Conservation (phyloP, 2,797 vertebrate species). For the Synaphobranchus kaupii region DNA sequence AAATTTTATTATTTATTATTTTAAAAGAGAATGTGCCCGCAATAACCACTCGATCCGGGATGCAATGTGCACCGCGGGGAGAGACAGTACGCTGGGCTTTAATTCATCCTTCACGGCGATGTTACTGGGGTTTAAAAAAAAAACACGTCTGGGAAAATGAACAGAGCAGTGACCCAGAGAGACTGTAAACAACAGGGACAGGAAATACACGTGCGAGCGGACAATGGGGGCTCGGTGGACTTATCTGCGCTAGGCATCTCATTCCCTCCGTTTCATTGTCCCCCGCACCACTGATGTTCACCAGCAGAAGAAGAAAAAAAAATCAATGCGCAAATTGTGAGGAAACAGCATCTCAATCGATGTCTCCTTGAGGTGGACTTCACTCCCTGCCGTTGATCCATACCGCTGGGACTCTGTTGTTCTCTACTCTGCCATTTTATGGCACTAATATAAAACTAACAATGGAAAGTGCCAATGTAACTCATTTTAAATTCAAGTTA, state of each 20-base stretch:
- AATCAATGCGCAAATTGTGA: not conserved
- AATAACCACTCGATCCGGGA: not conserved
- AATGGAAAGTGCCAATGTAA: not conserved
- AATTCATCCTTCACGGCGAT: not conserved
- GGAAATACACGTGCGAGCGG: not conserved
- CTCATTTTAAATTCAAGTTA: not conserved
- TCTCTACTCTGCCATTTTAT: not conserved
- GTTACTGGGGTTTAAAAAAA: not conserved
- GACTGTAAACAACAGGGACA: conserved; percentile 1
- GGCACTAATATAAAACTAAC: not conserved
- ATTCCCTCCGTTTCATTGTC: not conserved
- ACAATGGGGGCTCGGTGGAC: not conserved
- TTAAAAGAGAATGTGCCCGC: not conserved
- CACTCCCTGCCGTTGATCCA: not conserved
- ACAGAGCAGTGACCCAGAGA: not conserved
- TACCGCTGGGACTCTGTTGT: not conserved
- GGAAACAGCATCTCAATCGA: not conserved
- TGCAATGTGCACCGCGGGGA: not conserved
- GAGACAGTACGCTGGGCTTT: not conserved
- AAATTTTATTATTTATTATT: not conserved
- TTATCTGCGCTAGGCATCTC: not conserved
- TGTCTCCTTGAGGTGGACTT: not conserved
- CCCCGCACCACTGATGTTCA: not conserved
- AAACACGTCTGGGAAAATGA: not conserved
- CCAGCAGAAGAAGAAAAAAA: not conserved